Evolutionary conservation across 2,888 invertebrate species (phyloP).

Genomic region (Smittia sp.): DNA sequence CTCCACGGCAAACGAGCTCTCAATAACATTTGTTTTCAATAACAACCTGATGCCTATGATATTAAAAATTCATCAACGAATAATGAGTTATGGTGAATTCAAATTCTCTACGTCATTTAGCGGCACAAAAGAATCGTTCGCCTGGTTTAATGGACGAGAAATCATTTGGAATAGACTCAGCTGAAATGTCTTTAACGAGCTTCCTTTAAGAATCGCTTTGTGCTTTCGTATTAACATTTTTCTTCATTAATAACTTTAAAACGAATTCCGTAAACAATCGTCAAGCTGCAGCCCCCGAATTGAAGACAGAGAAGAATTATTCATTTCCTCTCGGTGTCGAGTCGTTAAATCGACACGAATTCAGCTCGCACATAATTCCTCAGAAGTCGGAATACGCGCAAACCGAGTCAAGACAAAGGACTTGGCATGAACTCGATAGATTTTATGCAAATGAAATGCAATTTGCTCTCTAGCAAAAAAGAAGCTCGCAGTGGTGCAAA

Average conservation of each 20-base stretch:
- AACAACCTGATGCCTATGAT: constrained; percentile 16
- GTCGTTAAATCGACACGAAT: constrained; percentile 11
- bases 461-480: constrained; percentile 2
- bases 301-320: not conserved
- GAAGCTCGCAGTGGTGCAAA: constrained; percentile 12
- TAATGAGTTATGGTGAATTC: constrained; percentile 13
- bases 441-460: constrained; percentile 39
- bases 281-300: not conserved
- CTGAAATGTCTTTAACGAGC: constrained; percentile 31
- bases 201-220: constrained; percentile 31
- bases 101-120: constrained; percentile 8
- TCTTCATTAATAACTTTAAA: constrained; percentile 10
- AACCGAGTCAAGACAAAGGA: constrained; percentile 5
- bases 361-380: not conserved
- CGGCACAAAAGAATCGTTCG: constrained; percentile 1
- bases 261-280: not conserved
- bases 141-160: not conserved
- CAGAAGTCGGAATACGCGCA: not conserved
- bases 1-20: not conserved
- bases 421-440: constrained; percentile 17
- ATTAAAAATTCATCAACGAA: constrained; percentile 37
- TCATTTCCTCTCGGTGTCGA: constrained; percentile 11
- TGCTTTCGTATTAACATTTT: constrained; percentile 2
- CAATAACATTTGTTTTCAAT: not conserved
- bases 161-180: not conserved